Conservation (phyloP, 2,888 invertebrate genomes). For the Nycteola revayana region DNA sequence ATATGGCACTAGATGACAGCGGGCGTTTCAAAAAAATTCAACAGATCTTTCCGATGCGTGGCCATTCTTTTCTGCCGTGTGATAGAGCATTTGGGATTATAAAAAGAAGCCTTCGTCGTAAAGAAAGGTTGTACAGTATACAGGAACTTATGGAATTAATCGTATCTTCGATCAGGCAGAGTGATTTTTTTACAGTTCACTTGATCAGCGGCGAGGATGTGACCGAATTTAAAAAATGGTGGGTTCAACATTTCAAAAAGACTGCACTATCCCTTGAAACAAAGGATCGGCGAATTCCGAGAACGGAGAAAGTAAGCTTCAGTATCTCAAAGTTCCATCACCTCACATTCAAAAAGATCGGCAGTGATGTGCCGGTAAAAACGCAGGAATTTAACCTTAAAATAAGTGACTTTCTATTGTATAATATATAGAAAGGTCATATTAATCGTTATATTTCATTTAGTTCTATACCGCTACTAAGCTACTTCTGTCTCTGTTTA, state of each 20-base stretch:
- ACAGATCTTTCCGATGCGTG: too few relatives aligned
- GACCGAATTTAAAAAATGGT: slow-evolving; percentile 7
- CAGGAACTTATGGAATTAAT: slow-evolving; percentile 10
- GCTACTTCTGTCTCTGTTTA: too few relatives aligned
- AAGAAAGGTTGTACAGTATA: slow-evolving; percentile 4
- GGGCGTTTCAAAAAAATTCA: too few relatives aligned
- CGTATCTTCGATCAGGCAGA: slow-evolving; percentile 12
- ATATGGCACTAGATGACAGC: too few relatives aligned
- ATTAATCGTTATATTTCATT: too few relatives aligned
- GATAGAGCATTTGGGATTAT: too few relatives aligned
- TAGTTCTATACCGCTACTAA: too few relatives aligned
- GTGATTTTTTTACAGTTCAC: slow-evolving; percentile 11
- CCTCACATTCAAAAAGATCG: slow-evolving; percentile 6
- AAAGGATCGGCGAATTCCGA: slow-evolving; percentile 6
- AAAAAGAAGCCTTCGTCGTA: background rate
- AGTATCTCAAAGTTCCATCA: slow-evolving; percentile 8
- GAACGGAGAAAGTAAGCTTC: slow-evolving; percentile 9
- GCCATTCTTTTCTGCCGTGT: too few relatives aligned
- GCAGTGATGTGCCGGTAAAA: slow-evolving; percentile 9
- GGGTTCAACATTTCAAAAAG: slow-evolving; percentile 10
- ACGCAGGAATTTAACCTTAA: slow-evolving; percentile 3
- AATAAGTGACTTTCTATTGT: too few relatives aligned
- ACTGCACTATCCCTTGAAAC: slow-evolving; percentile 9
- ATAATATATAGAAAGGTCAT: too few relatives aligned
- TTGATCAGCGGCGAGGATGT: slow-evolving; percentile 5